Base-by-base conservation (phyloP, 2,113 vertebrate genomes). In the Axis porcinus region DNA sequence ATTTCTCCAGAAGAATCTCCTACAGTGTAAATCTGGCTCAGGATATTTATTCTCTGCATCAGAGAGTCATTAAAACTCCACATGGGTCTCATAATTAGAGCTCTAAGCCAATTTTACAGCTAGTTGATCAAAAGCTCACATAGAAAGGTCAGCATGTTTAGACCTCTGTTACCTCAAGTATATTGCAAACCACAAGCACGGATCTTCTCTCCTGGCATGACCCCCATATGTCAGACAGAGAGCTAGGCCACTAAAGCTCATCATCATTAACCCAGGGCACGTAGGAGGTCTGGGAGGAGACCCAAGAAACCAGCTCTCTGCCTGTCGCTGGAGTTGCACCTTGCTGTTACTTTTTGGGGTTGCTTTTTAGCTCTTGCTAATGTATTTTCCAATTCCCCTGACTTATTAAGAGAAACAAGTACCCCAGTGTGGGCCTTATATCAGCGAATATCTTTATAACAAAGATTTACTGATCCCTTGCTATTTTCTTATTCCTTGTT, bases 231-330 rank as follows among this genome's bases (percentile, higher is more conserved):
- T 91, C 2, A 0, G 86, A 87, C 57, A 93, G 83, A 74, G 87
- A 86, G 91, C 86, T 86, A 1, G 67, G 76, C 25, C 70, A 88
- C 91, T 40, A 78, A 96, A 96, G n/a, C 33, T 58, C 47, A 93
- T 40, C 86, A 28, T 90, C 85, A 86, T 94, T 98, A 96, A 97
- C 96, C 97, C 91, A 92, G 94, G 92, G 83, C 86, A 50, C 54
- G 19, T 6, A 16, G 78, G 52, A 93, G 58, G 36, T 33, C 92
- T 43, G 33, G 33, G 84, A 93, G 47, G 40, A 91, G 45, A 76
- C 88, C 54, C 54, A 21, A 16, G 50, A 84, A 87, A 43, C 47
- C 27, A 45, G 33, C 27, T 74, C 81, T 57, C 91, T 43, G 4
- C 33, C 88, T 74, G 40, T 47, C 21, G 23, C 60, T 27, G 62